phyloP scores from a whole-genome alignment of 2,797 vertebrate species.

The Tiaroga cobitis region DNA sequence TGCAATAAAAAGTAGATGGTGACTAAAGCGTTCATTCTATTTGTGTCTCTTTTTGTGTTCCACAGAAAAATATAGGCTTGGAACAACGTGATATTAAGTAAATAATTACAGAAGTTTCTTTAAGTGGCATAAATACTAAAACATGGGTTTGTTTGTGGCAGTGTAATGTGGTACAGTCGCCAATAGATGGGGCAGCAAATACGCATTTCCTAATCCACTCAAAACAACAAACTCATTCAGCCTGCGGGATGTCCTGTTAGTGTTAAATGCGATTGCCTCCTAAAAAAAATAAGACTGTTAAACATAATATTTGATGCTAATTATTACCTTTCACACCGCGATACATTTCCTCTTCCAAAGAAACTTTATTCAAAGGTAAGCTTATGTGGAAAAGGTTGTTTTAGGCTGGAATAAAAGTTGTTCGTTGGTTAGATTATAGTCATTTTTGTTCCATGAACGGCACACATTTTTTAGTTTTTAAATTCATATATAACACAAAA shows the following conservation, averaged over 20 bases:
- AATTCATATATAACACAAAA: constrained; percentile 26
- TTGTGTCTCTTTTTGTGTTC: not conserved
- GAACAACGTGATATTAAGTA: not conserved
- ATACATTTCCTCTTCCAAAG: not conserved
- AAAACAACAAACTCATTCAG: not conserved
- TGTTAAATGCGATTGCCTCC: not conserved
- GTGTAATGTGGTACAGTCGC: constrained; percentile 10
- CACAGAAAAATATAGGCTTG: not conserved
- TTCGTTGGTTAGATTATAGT: not conserved
- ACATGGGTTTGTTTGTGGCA: not conserved
- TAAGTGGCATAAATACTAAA: not conserved
- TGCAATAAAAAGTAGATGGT: not conserved
- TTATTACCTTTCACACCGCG: not conserved
- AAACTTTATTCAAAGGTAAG: not conserved
- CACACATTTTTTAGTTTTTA: not conserved
- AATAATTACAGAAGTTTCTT: not conserved
- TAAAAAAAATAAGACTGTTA: not conserved
- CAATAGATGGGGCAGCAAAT: constrained; percentile 50
- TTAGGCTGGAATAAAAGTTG: not conserved
- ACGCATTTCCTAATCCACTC: not conserved
- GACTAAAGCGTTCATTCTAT: not conserved
- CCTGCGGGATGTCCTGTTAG: not conserved
- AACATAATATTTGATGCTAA: not conserved
- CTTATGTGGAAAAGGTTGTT: not conserved
- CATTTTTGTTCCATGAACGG: not conserved